phyloP scores from a whole-genome alignment of 2,888 invertebrate genomes.

The Agrochola macilenta region DNA sequence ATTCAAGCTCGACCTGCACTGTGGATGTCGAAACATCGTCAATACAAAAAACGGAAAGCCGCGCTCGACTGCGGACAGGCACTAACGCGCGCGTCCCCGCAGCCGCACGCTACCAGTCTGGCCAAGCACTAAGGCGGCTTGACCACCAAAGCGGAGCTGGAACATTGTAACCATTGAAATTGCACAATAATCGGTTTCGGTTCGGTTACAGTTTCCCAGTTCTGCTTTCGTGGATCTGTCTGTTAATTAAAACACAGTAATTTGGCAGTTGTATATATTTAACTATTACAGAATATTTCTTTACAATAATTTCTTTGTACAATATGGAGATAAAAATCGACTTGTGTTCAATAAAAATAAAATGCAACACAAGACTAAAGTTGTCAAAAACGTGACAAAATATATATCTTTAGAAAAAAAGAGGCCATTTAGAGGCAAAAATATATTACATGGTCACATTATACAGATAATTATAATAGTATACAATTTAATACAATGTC shows the following conservation, averaged over 20 bases:
- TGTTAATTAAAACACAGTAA: conserved; percentile 46
- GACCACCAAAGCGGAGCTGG: too few species aligned
- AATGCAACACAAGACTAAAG: conserved; percentile 83
- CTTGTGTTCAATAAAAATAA: conserved; percentile 87
- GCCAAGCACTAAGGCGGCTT: too few species aligned
- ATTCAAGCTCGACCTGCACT: too few species aligned
- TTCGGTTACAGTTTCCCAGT: too few species aligned
- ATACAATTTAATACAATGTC: conserved; percentile 63
- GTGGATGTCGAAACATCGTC: too few species aligned
- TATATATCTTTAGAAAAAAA: conserved; percentile 74
- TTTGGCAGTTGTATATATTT: conserved; percentile 89
- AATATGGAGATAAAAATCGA: conserved; percentile 82
- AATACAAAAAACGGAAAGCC: too few species aligned
- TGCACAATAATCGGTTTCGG: too few species aligned
- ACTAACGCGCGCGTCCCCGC: too few species aligned
- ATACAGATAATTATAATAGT: conserved; percentile 69
- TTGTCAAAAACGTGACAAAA: conserved; percentile 80
- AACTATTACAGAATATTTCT: conserved; percentile 86
- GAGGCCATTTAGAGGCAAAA: conserved; percentile 64
- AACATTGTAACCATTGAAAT: too few species aligned
- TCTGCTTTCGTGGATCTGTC: too few species aligned
- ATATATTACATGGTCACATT: conserved; percentile 69
- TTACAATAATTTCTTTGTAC: conserved; percentile 88
- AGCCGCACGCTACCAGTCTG: too few species aligned
- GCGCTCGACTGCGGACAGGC: too few species aligned